A percentile compares a stretch with the other conserved stretches of the same genome.
Evolutionary conservation across 1,140 invertebrate species (phyloP).

Genomic region (Homarus americanus): DNA sequence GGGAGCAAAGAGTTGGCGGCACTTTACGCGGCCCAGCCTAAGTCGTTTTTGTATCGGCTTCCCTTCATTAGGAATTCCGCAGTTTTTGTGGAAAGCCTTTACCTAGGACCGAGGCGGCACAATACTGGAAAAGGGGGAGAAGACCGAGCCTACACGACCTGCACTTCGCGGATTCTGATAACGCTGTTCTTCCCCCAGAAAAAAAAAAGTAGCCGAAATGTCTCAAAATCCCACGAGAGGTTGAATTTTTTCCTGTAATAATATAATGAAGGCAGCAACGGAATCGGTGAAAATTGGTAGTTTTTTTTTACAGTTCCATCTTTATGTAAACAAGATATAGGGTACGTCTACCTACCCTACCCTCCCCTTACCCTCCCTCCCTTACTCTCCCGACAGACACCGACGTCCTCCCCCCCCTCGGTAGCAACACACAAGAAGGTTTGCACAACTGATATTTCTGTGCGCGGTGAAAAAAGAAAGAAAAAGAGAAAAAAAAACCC

Average conservation of each 20-base stretch:
- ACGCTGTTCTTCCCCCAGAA: conserved; percentile 2
- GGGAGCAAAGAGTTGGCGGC: conserved; percentile 65
- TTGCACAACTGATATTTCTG: conserved; percentile 59
- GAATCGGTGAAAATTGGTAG: not conserved
- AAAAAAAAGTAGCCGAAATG: not conserved
- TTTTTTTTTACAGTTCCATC: not conserved
- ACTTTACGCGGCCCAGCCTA: conserved; percentile 48
- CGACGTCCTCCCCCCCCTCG: not conserved
- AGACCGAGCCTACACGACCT: conserved; percentile 28
- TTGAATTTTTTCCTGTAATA: not conserved
- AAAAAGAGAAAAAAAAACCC: conserved; percentile 12
- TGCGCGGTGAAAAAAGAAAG: not conserved
- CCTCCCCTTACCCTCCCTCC: too few relatives aligned
- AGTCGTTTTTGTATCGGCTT: conserved; percentile 66
- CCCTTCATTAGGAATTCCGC: conserved; percentile 65
- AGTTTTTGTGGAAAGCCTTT: conserved; percentile 64
- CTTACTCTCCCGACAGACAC: not conserved
- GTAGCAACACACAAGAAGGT: conserved; percentile 9
- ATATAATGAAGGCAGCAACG: not conserved
- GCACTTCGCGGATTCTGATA: conserved; percentile 37
- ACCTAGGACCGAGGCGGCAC: conserved; percentile 9
- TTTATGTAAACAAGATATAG: not conserved
- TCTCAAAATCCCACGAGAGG: not conserved
- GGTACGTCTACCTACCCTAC: too few relatives aligned
- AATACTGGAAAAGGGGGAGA: conserved; percentile 63